Evolutionary conservation across 2,113 vertebrate genomes (phyloP).

Genomic region (Butastur rufipennis): DNA sequence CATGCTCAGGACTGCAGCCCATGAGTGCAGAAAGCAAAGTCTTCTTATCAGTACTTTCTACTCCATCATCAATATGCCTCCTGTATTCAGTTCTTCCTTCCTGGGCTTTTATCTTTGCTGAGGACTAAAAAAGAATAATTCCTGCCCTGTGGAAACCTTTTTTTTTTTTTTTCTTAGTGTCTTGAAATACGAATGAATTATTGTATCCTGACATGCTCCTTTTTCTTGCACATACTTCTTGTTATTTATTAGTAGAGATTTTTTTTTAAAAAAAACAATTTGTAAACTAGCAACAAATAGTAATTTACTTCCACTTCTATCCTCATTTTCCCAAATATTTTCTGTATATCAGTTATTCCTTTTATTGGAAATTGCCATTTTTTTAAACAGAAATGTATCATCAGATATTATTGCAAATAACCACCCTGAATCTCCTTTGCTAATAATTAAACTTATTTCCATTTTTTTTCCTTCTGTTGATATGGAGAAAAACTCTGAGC

Average conservation of each 20-base stretch:
- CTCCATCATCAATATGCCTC: neutral
- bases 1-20: neutral
- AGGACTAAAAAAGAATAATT: neutral
- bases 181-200: neutral
- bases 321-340: neutral
- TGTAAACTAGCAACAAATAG: neutral
- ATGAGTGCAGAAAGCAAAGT: neutral
- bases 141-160: neutral
- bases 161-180: neutral
- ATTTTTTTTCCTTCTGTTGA: neutral
- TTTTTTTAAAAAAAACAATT: neutral
- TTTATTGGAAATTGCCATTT: neutral
- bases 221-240: neutral
- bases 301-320: neutral
- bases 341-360: neutral
- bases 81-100: neutral
- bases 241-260: neutral
- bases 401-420: neutral
- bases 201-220: neutral
- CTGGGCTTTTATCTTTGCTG: neutral
- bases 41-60: neutral
- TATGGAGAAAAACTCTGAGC: neutral
- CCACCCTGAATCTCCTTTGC: neutral
- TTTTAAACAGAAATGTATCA: neutral
- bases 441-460: neutral